Evolutionary conservation across 1,140 invertebrate genomes (phyloP).

Genomic region (Dendrolimus punctatus): DNA sequence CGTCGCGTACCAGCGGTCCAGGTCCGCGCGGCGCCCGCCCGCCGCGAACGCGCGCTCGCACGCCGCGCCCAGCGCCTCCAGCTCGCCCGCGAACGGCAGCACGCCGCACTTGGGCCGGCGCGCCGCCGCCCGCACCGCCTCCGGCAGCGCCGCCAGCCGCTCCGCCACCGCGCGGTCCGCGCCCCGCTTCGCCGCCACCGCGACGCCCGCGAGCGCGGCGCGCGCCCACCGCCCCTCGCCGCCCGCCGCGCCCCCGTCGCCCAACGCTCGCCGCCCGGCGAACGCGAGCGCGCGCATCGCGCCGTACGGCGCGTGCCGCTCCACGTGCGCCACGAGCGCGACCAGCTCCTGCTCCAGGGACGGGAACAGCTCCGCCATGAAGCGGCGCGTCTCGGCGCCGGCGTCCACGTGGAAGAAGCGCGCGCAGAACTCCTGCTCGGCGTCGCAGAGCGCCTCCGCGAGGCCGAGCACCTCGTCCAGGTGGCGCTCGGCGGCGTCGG

Average conservation of each 20-base stretch:
- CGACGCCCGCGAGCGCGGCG: slow-evolving; percentile 36
- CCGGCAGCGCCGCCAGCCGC: slow-evolving; percentile 88
- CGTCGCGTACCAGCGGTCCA: slow-evolving; percentile 95
- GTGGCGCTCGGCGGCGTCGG: slow-evolving; percentile 19
- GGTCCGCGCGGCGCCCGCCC: slow-evolving; percentile 91
- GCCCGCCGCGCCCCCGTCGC: slow-evolving; percentile 72
- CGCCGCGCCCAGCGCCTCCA: slow-evolving; percentile 90
- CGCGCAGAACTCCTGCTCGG: slow-evolving; percentile 96
- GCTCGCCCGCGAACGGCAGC: slow-evolving; percentile 92
- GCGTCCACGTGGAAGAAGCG: slow-evolving; percentile 93
- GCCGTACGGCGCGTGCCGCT: slow-evolving; percentile 91
- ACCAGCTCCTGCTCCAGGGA: slow-evolving; percentile 89
- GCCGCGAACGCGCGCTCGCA: slow-evolving; percentile 91
- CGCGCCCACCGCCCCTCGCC: slow-evolving; percentile 90
- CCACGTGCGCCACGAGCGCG: slow-evolving; percentile 87
- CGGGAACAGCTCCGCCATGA: slow-evolving; percentile 92
- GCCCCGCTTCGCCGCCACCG: slow-evolving; percentile 90
- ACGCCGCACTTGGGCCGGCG: slow-evolving; percentile 87
- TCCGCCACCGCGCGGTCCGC: slow-evolving; percentile 95
- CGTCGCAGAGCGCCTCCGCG: slow-evolving; percentile 92
- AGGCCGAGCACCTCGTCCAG: slow-evolving; percentile 81
- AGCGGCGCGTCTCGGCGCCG: slow-evolving; percentile 85
- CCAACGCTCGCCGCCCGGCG: slow-evolving; percentile 76
- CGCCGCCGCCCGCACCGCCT: slow-evolving; percentile 80
- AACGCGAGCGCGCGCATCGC: slow-evolving; percentile 87